A percentile compares a stretch with the other conserved stretches of the same genome.
Conservation (phyloP, 1,140 invertebrate genomes). For the Cyrtorhinus lividipennis region DNA sequence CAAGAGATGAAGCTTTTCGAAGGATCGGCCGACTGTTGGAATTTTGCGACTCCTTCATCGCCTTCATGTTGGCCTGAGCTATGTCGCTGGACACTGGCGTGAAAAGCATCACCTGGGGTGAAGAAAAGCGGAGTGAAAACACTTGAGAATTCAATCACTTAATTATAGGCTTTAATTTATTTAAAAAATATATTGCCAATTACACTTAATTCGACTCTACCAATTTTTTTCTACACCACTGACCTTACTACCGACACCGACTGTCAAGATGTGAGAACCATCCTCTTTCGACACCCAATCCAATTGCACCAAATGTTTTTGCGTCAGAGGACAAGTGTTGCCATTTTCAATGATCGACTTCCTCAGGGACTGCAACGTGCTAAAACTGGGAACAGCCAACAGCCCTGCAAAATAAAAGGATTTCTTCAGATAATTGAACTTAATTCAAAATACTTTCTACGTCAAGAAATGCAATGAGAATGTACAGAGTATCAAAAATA, state of each 20-base stretch:
- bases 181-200: neutral
- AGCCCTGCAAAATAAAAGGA: slow-evolving; percentile 36
- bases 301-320: slow-evolving; percentile 75
- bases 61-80: slow-evolving; percentile 80
- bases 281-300: slow-evolving; percentile 99
- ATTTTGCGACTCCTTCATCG: slow-evolving; percentile 65
- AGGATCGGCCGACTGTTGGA: slow-evolving; percentile 60
- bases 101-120: slow-evolving; percentile 59
- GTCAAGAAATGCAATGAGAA: no score
- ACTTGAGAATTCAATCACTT: neutral
- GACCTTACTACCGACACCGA: slow-evolving; percentile 82
- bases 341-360: slow-evolving; percentile 82
- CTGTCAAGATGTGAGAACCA: slow-evolving; percentile 93
- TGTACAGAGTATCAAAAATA: no score
- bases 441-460: no score
- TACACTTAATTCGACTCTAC: no score
- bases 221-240: no score
- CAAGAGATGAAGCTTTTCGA: slow-evolving; percentile 71
- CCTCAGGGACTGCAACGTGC: slow-evolving; percentile 73
- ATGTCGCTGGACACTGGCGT: slow-evolving; percentile 75
- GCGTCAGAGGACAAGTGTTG: slow-evolving; percentile 72
- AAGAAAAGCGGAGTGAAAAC: neutral
- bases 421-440: no score
- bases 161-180: neutral
- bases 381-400: slow-evolving; percentile 80